Conservation (phyloP, 37 sponge, comb jelly and placozoan species). For the Tethya wilhelma region DNA sequence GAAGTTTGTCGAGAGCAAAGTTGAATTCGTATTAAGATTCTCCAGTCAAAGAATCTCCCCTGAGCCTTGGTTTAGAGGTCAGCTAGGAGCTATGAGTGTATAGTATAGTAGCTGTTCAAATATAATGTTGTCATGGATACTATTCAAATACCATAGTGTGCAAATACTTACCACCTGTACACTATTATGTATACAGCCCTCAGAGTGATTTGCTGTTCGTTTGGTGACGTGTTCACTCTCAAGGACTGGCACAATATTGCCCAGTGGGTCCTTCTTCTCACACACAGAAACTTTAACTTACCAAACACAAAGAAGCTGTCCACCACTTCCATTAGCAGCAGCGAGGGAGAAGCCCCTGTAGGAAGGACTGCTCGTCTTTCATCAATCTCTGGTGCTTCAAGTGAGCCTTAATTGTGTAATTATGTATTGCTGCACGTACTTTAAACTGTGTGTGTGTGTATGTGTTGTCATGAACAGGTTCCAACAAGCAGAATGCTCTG, state of each 20-base stretch:
- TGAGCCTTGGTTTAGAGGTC: constrained; percentile 39
- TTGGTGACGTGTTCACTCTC: constrained; percentile 17
- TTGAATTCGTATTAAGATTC: constrained; percentile 21
- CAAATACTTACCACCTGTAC: too few species aligned
- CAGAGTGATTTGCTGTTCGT: constrained; percentile 50
- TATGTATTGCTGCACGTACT: too few species aligned
- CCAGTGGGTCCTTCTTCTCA: constrained; percentile 32
- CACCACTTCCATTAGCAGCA: not conserved
- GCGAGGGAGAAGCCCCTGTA: not conserved
- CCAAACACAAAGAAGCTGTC: constrained; percentile 1
- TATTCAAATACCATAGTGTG: too few species aligned
- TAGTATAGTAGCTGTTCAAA: too few species aligned
- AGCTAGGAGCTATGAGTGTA: too few species aligned
- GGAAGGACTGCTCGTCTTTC: not conserved
- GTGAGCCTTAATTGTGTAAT: constrained; percentile 7
- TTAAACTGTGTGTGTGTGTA: too few species aligned
- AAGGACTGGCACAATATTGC: constrained; percentile 32
- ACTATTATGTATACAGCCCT: constrained; percentile 26
- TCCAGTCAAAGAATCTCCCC: not conserved
- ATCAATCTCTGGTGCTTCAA: not conserved
- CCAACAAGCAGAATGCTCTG: constrained; percentile 14
- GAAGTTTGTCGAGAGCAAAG: constrained; percentile 29
- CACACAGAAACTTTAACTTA: not conserved
- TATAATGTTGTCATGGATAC: too few species aligned
- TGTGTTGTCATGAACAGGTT: not conserved